Percentiles rank a stretch among this genome's conserved stretches.
These are phyloP conservation scores for Rhodeus uyekii DNA, from an alignment of 2,797 vertebrate genomes.

Conservation along the genomic window DNA sequence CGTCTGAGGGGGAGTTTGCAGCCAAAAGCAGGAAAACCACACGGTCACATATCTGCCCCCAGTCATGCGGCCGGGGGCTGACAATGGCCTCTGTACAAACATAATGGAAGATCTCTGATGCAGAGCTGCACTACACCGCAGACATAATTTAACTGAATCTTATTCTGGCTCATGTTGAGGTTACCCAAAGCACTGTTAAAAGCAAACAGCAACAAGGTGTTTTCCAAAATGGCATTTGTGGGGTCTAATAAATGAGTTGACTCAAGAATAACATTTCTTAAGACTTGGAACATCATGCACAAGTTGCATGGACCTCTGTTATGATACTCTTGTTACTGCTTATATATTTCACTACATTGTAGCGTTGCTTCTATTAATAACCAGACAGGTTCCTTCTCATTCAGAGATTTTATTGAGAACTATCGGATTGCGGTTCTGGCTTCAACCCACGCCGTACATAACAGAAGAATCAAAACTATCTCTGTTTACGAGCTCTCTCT, in stretches of 20 bases:
- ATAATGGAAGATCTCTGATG: conserved; percentile 7
- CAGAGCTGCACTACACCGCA: conserved; percentile 11
- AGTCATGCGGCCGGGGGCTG: conserved; percentile 12
- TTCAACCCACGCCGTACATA: too few relatives aligned
- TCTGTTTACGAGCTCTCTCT: too few relatives aligned
- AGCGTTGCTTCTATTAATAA: too few relatives aligned
- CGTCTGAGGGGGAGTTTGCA: conserved; percentile 24
- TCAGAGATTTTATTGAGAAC: too few relatives aligned
- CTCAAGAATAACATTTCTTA: neutral
- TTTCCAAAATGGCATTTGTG: neutral
- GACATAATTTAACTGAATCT: neutral
- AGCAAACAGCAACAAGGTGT: neutral
- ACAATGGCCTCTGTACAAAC: conserved; percentile 1
- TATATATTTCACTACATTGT: too few relatives aligned
- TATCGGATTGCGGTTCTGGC: too few relatives aligned
- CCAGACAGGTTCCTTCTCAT: too few relatives aligned
- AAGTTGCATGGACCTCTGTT: neutral
- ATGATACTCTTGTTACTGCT: neutral
- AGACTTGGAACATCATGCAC: neutral
- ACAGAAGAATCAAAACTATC: too few relatives aligned
- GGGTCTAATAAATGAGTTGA: too few relatives aligned
- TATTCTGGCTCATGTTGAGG: neutral
- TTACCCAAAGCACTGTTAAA: neutral
- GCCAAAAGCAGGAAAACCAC: conserved; percentile 56
- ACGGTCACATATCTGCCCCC: conserved; percentile 55